These are phyloP conservation scores for Agrypnia vestita DNA, from an alignment of 1,140 invertebrate genomes.

Conservation along the genomic window DNA sequence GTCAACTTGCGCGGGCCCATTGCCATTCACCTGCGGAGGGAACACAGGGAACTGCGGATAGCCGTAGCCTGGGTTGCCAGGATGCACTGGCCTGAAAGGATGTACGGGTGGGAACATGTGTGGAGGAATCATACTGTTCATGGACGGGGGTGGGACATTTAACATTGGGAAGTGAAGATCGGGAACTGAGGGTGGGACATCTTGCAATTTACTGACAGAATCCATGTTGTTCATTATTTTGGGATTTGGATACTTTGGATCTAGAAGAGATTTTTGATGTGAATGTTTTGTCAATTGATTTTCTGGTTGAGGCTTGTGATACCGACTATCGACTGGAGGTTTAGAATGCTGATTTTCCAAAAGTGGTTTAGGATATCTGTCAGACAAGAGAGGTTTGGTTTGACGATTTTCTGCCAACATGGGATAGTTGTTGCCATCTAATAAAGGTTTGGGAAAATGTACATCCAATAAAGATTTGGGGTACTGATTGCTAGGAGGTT, in stretches of 20 bases:
- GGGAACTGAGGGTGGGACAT: not conserved
- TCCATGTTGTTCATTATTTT: not conserved
- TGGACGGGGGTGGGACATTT: constrained; percentile 32
- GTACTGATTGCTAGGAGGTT: constrained; percentile 32
- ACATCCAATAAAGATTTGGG: constrained; percentile 52
- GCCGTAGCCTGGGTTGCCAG: constrained; percentile 22
- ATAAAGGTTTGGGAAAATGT: constrained; percentile 52
- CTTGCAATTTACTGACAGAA: not conserved
- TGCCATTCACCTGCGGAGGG: constrained; percentile 58
- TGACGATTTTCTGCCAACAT: not conserved
- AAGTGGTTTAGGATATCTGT: constrained; percentile 30
- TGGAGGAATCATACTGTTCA: constrained; percentile 18
- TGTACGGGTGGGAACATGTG: constrained; percentile 27
- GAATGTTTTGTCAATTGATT: constrained; percentile 3
- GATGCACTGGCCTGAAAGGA: constrained; percentile 12
- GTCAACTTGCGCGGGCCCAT: constrained; percentile 50
- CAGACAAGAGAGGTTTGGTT: not conserved
- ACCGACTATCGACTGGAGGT: not conserved
- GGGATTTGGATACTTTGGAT: constrained; percentile 29
- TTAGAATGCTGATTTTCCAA: constrained; percentile 9
- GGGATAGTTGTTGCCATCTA: constrained; percentile 39
- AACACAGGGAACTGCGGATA: constrained; percentile 53
- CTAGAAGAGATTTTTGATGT: constrained; percentile 24
- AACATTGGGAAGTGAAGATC: constrained; percentile 14
- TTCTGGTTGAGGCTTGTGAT: not conserved